Evolutionary conservation across 92 coral and sea anemone genomes (phyloP).

Genomic region (Zoanthus sociatus): DNA sequence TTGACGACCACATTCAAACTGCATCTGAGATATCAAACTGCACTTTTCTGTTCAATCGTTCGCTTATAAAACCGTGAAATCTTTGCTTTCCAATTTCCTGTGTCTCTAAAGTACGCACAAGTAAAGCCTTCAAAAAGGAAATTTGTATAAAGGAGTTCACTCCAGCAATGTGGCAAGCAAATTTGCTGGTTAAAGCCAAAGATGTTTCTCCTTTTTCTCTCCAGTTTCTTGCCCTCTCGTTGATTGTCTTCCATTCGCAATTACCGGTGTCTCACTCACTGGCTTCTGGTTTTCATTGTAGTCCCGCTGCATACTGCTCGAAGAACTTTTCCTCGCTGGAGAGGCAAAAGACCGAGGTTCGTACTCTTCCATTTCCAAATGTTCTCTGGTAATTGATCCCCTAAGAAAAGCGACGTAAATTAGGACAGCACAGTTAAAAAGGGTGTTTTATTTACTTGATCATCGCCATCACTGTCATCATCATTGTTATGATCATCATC

Average conservation of each 20-base stretch:
- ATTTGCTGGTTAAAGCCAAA: conserved; percentile 17
- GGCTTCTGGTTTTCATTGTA: conserved; percentile 27
- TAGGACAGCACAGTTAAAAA: neutral
- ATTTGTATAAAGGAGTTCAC: neutral
- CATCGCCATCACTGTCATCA: too few species aligned
- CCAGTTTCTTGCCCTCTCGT: conserved; percentile 2
- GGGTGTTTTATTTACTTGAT: neutral
- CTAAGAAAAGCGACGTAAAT: neutral
- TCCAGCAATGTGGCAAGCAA: neutral
- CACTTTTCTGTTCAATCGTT: neutral
- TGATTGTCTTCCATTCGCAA: conserved; percentile 12
- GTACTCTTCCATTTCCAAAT: conserved; percentile 41
- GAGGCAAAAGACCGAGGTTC: conserved; percentile 37
- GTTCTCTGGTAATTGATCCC: conserved; percentile 14
- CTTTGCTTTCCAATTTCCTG: neutral
- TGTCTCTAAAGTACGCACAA: neutral
- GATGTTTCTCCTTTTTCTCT: conserved; percentile 33
- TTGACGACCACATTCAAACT: neutral
- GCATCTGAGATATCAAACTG: neutral
- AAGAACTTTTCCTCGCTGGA: conserved; percentile 24
- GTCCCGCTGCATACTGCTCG: conserved; percentile 29
- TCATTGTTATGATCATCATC: too few species aligned
- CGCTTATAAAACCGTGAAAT: neutral
- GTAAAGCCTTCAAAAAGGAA: neutral
- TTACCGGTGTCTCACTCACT: conserved; percentile 19